These are phyloP conservation scores for Temnothorax longispinosus DNA, from an alignment of 1,140 invertebrate species.

Conservation along the genomic window DNA sequence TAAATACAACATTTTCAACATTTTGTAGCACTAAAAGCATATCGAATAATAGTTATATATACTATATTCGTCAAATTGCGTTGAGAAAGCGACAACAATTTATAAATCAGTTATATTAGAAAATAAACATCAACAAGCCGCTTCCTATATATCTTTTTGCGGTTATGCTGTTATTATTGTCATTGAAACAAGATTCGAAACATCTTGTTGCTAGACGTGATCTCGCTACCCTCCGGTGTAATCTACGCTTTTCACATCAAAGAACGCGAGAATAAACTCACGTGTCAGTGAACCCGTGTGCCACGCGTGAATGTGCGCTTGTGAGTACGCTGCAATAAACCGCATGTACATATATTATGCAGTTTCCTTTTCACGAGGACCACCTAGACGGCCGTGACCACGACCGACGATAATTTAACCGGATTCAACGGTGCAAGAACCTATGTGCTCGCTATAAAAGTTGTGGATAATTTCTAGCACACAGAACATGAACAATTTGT, in stretches of 20 bases:
- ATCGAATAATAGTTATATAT: too few species aligned
- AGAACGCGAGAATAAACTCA: slow-evolving; percentile 49
- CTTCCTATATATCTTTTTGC: not conserved
- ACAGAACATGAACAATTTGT: too few species aligned
- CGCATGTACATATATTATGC: slow-evolving; percentile 69
- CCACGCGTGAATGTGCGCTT: not conserved
- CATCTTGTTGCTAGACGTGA: slow-evolving; percentile 5
- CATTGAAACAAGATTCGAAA: not conserved
- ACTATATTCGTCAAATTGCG: too few species aligned
- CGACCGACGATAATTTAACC: slow-evolving; percentile 65
- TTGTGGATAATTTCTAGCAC: too few species aligned
- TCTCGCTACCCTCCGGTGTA: slow-evolving; percentile 23
- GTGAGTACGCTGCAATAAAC: slow-evolving; percentile 69
- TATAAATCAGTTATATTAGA: not conserved
- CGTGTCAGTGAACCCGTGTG: slow-evolving; percentile 61
- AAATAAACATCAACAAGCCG: not conserved
- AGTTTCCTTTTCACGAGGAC: slow-evolving; percentile 74
- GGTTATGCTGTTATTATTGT: not conserved
- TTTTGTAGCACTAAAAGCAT: not conserved
- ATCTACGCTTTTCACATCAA: not conserved
- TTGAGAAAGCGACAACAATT: too few species aligned
- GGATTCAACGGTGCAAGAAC: slow-evolving; percentile 55
- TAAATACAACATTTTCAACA: not conserved
- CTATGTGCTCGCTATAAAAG: not conserved
- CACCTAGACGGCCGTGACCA: slow-evolving; percentile 65